Evolutionary conservation across 1,140 invertebrate species (phyloP).

Genomic region (Whitmania pigra): DNA sequence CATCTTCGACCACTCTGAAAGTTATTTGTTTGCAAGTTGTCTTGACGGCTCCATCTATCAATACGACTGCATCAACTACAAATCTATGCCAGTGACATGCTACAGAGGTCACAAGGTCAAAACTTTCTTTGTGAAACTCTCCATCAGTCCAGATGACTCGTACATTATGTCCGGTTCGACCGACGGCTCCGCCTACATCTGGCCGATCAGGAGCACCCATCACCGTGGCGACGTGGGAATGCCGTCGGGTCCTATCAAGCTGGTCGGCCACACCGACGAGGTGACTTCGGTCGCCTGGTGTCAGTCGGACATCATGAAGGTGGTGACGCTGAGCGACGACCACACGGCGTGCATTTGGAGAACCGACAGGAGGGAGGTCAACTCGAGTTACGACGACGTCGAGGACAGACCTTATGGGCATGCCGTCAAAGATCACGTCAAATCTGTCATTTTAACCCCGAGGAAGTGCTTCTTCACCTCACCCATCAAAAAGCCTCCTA

Average conservation of each 20-base stretch:
- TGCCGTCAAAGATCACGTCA: too few relatives aligned
- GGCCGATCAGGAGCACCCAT: slow-evolving; percentile 47
- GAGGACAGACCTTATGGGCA: too few relatives aligned
- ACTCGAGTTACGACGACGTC: not conserved
- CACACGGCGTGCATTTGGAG: slow-evolving; percentile 62
- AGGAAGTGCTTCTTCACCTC: slow-evolving; percentile 9
- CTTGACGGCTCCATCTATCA: slow-evolving; percentile 72
- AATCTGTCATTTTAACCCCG: not conserved
- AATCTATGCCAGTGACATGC: slow-evolving; percentile 47
- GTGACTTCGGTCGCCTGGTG: slow-evolving; percentile 73
- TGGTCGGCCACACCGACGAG: slow-evolving; percentile 63
- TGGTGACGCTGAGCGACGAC: slow-evolving; percentile 70
- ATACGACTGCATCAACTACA: slow-evolving; percentile 62
- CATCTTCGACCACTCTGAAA: slow-evolving; percentile 53
- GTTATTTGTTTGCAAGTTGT: slow-evolving; percentile 67
- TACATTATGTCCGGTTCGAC: slow-evolving; percentile 71
- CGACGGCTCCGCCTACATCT: slow-evolving; percentile 69
- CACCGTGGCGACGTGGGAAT: not conserved
- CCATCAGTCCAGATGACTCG: slow-evolving; percentile 61
- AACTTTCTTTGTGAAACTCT: slow-evolving; percentile 69
- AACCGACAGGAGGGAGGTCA: not conserved
- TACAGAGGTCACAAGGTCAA: slow-evolving; percentile 57
- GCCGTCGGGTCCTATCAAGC: slow-evolving; percentile 41
- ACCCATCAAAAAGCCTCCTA: not conserved
- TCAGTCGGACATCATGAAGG: slow-evolving; percentile 43